These are phyloP conservation scores for Ancistrus triradiatus DNA, from an alignment of 2,113 vertebrate species.

Conservation along the genomic window DNA sequence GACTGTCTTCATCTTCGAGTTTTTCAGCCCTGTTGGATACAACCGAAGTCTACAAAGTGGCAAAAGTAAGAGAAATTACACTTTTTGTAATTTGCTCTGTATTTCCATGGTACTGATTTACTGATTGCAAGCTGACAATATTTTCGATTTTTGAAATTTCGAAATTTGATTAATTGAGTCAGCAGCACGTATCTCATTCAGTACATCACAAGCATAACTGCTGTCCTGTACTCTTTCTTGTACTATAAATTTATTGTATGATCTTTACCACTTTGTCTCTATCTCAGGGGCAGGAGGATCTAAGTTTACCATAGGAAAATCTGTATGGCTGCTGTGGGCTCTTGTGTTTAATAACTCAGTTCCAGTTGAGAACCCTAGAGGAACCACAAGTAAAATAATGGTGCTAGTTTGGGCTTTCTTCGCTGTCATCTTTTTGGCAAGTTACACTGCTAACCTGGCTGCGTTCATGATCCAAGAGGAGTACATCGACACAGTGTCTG, in stretches of 20 bases:
- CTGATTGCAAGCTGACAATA: no score
- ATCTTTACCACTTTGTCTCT: constrained; percentile 11
- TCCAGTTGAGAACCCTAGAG: constrained; percentile 88
- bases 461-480: constrained; percentile 92
- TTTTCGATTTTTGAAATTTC: no score
- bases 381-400: constrained; percentile 96
- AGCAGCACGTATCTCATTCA: constrained; percentile 17
- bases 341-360: constrained; percentile 95
- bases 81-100: no score
- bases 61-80: constrained; percentile 72
- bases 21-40: constrained; percentile 88
- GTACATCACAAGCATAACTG: constrained; percentile 12
- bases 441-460: constrained; percentile 82
- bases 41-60: constrained; percentile 80
- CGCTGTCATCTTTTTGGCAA: constrained; percentile 84
- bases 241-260: not conserved
- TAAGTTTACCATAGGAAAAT: constrained; percentile 90
- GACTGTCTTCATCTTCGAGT: constrained; percentile 90
- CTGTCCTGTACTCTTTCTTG: not conserved
- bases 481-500: constrained; percentile 91
- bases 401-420: constrained; percentile 87
- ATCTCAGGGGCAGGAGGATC: constrained; percentile 72
- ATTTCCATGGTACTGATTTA: no score
- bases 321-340: constrained; percentile 83
- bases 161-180: constrained; percentile 28